These are phyloP conservation scores for Macrophya alboannulata DNA, from an alignment of 2,888 invertebrate genomes.

Conservation along the genomic window DNA sequence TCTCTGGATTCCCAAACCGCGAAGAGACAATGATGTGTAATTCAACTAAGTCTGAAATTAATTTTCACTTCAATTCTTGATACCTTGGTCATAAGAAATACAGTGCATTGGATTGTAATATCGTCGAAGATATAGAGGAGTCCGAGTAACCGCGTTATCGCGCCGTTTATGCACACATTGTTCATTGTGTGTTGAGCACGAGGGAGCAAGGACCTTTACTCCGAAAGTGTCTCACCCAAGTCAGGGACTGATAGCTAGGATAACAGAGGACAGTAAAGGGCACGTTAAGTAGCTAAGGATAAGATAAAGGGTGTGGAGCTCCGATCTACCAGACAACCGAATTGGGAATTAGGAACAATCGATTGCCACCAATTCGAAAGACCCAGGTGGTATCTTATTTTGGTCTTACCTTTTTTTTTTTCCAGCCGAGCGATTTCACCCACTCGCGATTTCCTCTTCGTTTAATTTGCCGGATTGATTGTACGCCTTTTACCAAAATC, in stretches of 20 bases:
- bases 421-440: not conserved
- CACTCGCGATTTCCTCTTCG: not conserved
- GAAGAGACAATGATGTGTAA: not conserved
- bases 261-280: slow-evolving; percentile 7
- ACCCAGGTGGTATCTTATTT: slow-evolving; percentile 17
- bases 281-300: not conserved
- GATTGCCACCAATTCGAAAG: not conserved
- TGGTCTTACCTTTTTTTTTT: not conserved
- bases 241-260: slow-evolving; percentile 15
- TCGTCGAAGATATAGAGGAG: not conserved
- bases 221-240: slow-evolving; percentile 4
- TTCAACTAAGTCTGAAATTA: not conserved
- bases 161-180: not conserved
- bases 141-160: not conserved
- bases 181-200: not conserved
- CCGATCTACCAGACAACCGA: slow-evolving; percentile 25
- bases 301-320: slow-evolving; percentile 7
- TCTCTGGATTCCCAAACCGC: not conserved
- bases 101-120: not conserved
- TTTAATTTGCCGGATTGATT: not conserved
- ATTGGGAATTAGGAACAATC: slow-evolving; percentile 43
- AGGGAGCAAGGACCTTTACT: not conserved
- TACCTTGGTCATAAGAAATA: too few species aligned
- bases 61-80: not conserved
- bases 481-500: not conserved